These are phyloP conservation scores for Cephus sareptanus DNA, from an alignment of 2,888 invertebrate genomes.

Conservation along the genomic window DNA sequence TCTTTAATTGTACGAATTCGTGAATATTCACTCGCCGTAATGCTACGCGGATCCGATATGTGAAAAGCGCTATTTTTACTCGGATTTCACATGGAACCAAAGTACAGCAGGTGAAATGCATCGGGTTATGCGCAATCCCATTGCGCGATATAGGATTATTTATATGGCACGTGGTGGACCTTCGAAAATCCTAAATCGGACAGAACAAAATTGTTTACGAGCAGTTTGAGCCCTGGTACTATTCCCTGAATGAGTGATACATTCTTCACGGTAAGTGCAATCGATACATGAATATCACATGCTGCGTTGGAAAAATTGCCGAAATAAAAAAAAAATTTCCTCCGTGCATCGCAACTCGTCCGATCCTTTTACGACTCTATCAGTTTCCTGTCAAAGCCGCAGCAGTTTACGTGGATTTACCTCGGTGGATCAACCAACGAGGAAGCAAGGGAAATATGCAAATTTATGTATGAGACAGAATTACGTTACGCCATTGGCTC, in stretches of 20 bases:
- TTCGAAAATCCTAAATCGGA: conserved; percentile 27
- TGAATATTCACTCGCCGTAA: neutral
- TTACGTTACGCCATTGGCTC: neutral
- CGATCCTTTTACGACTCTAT: neutral
- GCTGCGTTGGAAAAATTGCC: neutral
- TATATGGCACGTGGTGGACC: conserved; percentile 19
- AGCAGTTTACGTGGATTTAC: neutral
- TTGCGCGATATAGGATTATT: conserved; percentile 25
- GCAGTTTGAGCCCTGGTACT: conserved; percentile 20
- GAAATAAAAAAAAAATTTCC: neutral
- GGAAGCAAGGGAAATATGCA: neutral
- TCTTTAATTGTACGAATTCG: neutral
- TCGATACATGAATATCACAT: neutral
- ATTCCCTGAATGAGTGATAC: conserved; percentile 22
- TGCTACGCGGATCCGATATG: neutral
- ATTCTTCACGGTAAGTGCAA: neutral
- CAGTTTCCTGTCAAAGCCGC: neutral
- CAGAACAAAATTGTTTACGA: conserved; percentile 36
- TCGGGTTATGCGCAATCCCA: neutral
- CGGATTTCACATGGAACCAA: neutral
- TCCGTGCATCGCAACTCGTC: neutral
- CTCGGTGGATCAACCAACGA: neutral
- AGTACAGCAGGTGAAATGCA: neutral
- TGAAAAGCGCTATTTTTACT: neutral
- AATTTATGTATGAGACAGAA: neutral